Base-by-base conservation (phyloP, 2,113 vertebrate species). In the Callocephalon fimbriatum region DNA sequence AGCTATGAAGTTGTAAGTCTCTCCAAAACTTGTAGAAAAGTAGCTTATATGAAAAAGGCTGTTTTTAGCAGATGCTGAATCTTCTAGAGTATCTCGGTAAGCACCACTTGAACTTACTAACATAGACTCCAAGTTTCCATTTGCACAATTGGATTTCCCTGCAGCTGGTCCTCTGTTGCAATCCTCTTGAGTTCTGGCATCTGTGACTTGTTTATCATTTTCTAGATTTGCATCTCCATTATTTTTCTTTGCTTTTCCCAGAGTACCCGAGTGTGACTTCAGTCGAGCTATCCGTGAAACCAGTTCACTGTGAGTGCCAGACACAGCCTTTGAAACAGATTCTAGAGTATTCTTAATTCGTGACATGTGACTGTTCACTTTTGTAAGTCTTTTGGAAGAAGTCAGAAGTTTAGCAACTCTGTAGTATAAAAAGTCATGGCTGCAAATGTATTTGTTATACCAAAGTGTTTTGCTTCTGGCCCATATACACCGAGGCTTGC, bases 251-350 rank as follows among this genome's bases (percentile, higher is more conserved):
- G 96, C 87, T 97, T 98, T 98, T 20, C 93, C 96, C 79, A 63
- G 93, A 83, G 97, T 97, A 89, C 94, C 93, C 19, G 97, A 97
- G 70, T 95, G 98, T 19, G 98, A 98, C 88, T 99, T 99, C 58
- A 99, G 95, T 66, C 98, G 98, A 90, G 98, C 97, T 86, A 99
- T 98, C 88, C 97, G 98, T 86, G 99, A 98, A 86, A 99, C 96
- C 76, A 99, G 98, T 79, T 99, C 99, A 80, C 98, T 98, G 80
- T 99, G 99, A 35, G 98, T 99, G 58, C 98, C 99, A 92, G 98
- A 99, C 93, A 99, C 98, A 78, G 98, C 99, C 98, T 99, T 99
- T 58, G 99, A 99, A 96, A 99, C 98, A 79, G 99, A 99, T 91
- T 99, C 98, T 92, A 99, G 97, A 65, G 99, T 99, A 94, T 68